These are phyloP conservation scores for Aphelinus atriplicis DNA, from an alignment of 1,140 invertebrate genomes.

Conservation along the genomic window DNA sequence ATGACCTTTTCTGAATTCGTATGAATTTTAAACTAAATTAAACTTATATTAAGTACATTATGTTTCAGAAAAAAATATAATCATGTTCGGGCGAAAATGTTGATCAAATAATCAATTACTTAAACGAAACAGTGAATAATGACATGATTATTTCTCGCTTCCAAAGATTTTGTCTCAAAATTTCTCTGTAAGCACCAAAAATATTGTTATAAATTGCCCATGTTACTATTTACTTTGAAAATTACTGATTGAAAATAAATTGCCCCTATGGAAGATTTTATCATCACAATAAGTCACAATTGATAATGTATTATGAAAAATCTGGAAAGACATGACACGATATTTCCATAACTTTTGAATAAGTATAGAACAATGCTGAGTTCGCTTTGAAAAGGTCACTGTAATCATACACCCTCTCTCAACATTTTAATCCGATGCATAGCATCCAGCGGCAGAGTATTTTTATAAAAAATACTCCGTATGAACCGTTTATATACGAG, in stretches of 20 bases:
- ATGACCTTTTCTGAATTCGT: background rate
- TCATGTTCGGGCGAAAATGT: background rate
- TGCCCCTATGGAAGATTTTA: too few species aligned
- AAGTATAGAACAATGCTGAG: background rate
- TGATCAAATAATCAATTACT: background rate
- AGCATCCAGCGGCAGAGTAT: conserved; percentile 2
- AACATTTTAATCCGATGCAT: background rate
- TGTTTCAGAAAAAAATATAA: too few species aligned
- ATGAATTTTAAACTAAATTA: background rate
- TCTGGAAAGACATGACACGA: too few species aligned
- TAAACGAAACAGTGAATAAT: background rate
- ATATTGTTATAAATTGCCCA: too few species aligned
- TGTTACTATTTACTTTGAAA: too few species aligned
- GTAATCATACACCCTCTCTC: background rate
- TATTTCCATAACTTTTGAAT: background rate
- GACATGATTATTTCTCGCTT: background rate
- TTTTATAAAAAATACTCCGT: background rate
- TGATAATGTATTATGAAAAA: too few species aligned
- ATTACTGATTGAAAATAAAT: too few species aligned
- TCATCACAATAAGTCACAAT: too few species aligned
- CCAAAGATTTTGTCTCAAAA: too few species aligned
- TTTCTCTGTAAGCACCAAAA: too few species aligned
- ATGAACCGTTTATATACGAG: conserved; percentile 10
- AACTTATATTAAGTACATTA: background rate
- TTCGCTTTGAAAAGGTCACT: background rate